These are phyloP conservation scores for Ovis canadensis DNA, from an alignment of 2,113 vertebrate genomes.

Conservation along the genomic window DNA sequence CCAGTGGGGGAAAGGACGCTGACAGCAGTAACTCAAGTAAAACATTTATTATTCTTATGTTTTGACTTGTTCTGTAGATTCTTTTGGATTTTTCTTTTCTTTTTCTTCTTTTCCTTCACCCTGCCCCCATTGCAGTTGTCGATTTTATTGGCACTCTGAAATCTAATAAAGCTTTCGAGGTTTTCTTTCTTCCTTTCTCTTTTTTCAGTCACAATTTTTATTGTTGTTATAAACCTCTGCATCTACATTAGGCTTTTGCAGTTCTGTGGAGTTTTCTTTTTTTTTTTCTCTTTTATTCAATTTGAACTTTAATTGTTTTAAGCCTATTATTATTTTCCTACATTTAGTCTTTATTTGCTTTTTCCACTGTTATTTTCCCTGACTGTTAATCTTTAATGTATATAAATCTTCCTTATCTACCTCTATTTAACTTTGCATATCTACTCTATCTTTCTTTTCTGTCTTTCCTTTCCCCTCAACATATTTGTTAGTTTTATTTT, in stretches of 20 bases:
- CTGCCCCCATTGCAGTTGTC: accelerated
- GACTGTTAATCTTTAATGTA: neutral
- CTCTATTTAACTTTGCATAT: neutral
- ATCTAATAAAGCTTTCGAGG: neutral
- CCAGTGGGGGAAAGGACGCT: accelerated
- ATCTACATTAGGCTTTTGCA: neutral
- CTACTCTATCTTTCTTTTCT: neutral
- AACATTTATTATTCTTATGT: neutral
- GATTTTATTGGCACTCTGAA: neutral
- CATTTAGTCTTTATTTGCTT: neutral
- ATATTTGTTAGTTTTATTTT: neutral
- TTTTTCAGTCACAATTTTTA: neutral
- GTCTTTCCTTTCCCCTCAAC: neutral
- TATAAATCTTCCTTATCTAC: neutral
- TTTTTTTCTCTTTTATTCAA: neutral
- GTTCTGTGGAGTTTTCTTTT: neutral
- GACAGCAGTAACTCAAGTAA: neutral
- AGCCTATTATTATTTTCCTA: neutral
- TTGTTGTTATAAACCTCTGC: neutral
- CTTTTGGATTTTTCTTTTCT: neutral
- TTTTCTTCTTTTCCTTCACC: neutral
- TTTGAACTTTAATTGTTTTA: neutral
- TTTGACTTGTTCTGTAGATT: neutral
- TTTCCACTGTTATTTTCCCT: neutral
- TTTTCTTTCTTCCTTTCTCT: neutral